Evolutionary conservation across 2,113 vertebrate species (phyloP).

Genomic region (Falco punctatus): DNA sequence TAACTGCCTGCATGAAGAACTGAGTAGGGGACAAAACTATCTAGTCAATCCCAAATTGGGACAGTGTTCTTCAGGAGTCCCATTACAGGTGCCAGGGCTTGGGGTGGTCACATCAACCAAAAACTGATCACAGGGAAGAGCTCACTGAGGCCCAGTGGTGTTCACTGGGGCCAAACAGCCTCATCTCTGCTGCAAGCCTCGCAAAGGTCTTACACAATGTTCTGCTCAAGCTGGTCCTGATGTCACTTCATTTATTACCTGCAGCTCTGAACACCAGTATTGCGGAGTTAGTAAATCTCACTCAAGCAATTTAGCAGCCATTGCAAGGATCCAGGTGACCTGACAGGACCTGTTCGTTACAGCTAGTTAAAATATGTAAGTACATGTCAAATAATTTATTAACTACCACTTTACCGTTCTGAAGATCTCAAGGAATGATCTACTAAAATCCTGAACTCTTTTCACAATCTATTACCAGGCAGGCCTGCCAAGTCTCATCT

Average conservation of each 20-base stretch:
- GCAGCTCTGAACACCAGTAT: constrained; percentile 33
- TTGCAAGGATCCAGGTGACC: constrained; percentile 18
- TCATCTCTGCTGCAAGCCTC: not conserved
- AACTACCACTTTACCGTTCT: constrained; percentile 18
- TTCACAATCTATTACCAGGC: constrained; percentile 45
- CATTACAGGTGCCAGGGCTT: rapidly evolving
- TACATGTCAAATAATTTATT: constrained; percentile 64
- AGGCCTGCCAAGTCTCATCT: not conserved
- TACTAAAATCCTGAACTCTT: constrained; percentile 29
- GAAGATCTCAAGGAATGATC: constrained; percentile 55
- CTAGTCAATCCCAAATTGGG: rapidly evolving
- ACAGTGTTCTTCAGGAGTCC: not conserved
- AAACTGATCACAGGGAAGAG: not conserved
- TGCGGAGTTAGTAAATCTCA: constrained; percentile 58
- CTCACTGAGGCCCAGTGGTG: not conserved
- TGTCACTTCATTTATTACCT: constrained; percentile 16
- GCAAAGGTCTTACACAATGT: not conserved
- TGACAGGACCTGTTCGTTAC: constrained; percentile 34
- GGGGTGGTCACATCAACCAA: not conserved
- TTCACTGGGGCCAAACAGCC: not conserved
- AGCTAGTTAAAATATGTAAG: constrained; percentile 48
- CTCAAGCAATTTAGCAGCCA: not conserved
- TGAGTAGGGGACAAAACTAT: not conserved
- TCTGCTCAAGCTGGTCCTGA: not conserved
- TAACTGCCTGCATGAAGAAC: rapidly evolving